Evolutionary conservation across 2,113 vertebrate species (phyloP), one percentile per base, ranked within the genome.

Genomic region (Plecturocebus donacophilus): DNA sequence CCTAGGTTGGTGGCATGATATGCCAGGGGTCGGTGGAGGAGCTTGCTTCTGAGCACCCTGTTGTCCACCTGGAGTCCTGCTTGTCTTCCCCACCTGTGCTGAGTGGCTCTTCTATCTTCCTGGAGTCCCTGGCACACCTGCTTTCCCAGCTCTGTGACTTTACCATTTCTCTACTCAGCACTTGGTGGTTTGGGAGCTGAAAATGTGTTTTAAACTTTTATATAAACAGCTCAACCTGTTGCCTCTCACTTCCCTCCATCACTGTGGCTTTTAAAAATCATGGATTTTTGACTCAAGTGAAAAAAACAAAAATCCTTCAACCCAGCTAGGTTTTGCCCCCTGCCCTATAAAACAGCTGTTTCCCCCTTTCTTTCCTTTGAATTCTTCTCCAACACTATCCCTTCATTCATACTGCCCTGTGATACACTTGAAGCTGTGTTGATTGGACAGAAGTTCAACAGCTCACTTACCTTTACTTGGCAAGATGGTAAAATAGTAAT

Each of bases 221-320:
- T 21, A 6, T 91, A 56, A 87, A 94, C 70, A 93, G 80, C 56
- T 96, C 45, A 71, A 7, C 76, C 35, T 70, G 38, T 73, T 91
- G 76, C 42, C 20, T 94, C 76, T 91, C 32, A 35, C 32, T 47
- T 21, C 45, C 38, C 76, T 79, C 45, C 45, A 11, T 76, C 83
- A 81, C 58, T 64, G 38, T 96, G 81, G 64, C 54, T 96, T 97
- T 97, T 85, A 3, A 70, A 92, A 95, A 96, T 97, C 64, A 96
- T 91, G 70, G 81, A 27, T 70, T 91, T 96, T 97, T 87, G 71
- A 68, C 61, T 35, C 93, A 64, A 82, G 84, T 71, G 25, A 90
- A 83, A 81, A 89, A 64, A 83, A 81, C 27, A 40, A 77, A 40
- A 90, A 10, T 42, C 71, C 71, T 91, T 93, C 25, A 76, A 5